Evolutionary conservation across 2,113 vertebrate species (phyloP).

Genomic region (Corvus cornix): DNA sequence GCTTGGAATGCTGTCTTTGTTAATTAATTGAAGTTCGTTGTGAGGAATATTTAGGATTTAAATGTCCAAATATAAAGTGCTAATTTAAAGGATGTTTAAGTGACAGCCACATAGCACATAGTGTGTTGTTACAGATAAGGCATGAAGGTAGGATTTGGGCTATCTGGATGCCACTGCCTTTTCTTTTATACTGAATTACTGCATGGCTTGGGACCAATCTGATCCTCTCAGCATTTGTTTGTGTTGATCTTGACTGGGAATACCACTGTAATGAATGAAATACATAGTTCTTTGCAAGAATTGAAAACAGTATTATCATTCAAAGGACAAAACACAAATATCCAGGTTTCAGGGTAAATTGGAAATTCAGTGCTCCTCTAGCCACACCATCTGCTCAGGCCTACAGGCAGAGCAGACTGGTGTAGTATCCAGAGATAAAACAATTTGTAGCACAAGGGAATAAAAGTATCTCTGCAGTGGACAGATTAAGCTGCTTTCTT

Average conservation of each 20-base stretch:
- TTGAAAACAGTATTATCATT: not conserved
- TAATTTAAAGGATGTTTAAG: not conserved
- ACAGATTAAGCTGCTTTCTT: slow-evolving; percentile 45
- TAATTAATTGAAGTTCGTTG: not conserved
- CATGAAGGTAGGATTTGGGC: not conserved
- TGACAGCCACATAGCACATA: not conserved
- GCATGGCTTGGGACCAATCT: not conserved
- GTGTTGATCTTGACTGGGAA: not conserved
- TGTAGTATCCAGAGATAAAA: not conserved
- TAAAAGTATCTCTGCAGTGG: slow-evolving; percentile 20
- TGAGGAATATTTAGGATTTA: not conserved
- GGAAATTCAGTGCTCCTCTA: not conserved
- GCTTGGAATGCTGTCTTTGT: not conserved
- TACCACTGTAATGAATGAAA: not conserved
- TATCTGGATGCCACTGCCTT: not conserved
- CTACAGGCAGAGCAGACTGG: not conserved
- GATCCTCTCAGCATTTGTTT: not conserved
- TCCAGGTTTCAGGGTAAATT: not conserved
- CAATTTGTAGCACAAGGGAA: slow-evolving; percentile 6
- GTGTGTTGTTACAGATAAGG: not conserved
- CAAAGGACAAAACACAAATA: not conserved
- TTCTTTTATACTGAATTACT: not conserved
- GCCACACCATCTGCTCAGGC: slow-evolving; percentile 5
- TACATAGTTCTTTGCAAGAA: not conserved
- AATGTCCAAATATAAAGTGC: not conserved